phyloP scores from a whole-genome alignment of 2,888 invertebrate species.

The Netelia fuscicornis region DNA sequence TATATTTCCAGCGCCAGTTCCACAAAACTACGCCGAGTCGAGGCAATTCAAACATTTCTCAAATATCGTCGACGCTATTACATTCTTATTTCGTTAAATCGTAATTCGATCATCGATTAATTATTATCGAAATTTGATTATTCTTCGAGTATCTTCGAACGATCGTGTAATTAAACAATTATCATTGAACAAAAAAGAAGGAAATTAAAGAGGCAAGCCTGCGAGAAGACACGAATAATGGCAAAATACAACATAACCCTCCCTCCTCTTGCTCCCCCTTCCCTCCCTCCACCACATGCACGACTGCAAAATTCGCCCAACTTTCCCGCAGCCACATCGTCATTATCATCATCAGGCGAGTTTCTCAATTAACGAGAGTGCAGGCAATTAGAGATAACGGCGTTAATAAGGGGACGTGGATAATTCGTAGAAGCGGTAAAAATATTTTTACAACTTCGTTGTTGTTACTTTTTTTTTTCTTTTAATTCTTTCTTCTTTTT shows the following conservation, averaged over 20 bases:
- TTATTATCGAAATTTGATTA: too few species aligned
- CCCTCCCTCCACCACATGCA: too few species aligned
- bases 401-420: slow-evolving; percentile 33
- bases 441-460: slow-evolving; percentile 25
- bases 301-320: slow-evolving; percentile 33
- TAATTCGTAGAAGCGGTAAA: slow-evolving; percentile 28
- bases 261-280: too few species aligned
- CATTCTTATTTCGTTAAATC: background rate
- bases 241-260: slow-evolving; percentile 19
- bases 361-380: slow-evolving; percentile 39
- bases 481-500: too few species aligned
- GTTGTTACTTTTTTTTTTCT: slow-evolving; percentile 43
- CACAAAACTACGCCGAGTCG: background rate
- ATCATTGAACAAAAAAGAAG: background rate
- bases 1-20: background rate
- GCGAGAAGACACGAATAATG: slow-evolving; percentile 25
- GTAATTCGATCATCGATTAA: too few species aligned
- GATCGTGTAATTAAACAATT: background rate
- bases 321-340: slow-evolving; percentile 38
- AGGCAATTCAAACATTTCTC: background rate
- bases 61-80: background rate
- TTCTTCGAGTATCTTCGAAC: background rate
- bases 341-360: slow-evolving; percentile 11
- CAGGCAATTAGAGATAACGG: slow-evolving; percentile 47
- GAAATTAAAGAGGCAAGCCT: background rate